Percentiles rank a stretch among this genome's conserved stretches.
Conservation (phyloP, 2,888 invertebrate genomes). For the Tetanocera ferruginea region DNA sequence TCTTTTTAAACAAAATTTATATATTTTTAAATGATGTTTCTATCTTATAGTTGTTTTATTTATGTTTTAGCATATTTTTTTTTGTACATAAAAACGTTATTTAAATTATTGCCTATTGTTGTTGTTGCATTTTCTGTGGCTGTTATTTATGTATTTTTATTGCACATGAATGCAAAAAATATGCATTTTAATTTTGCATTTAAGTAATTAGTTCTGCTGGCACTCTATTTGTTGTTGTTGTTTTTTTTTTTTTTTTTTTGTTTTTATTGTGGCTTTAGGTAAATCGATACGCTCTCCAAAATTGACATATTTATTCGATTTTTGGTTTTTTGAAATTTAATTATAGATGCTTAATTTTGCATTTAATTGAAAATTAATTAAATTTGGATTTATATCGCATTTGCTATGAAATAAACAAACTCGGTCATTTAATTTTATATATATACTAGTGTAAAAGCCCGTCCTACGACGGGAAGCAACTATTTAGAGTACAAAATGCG, state of each 20-base stretch:
- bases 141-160: not conserved
- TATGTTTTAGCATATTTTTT: not conserved
- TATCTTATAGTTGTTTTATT: not conserved
- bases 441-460: too few relatives aligned
- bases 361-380: not conserved
- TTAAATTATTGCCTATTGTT: conserved; percentile 15
- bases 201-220: conserved; percentile 5
- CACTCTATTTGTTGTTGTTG: not conserved
- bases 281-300: not conserved
- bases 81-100: conserved; percentile 4
- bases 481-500: too few relatives aligned
- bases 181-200: conserved; percentile 17
- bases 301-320: not conserved
- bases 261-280: not conserved
- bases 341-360: not conserved
- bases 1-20: not conserved
- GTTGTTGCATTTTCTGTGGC: not conserved
- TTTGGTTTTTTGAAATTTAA: not conserved
- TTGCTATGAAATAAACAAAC: too few relatives aligned
- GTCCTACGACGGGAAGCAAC: too few relatives aligned
- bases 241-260: not conserved
- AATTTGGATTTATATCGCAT: not conserved
- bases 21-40: not conserved
- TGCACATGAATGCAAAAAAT: not conserved
- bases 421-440: too few relatives aligned